Conservation (phyloP, 2,888 invertebrate genomes). For the Crocallis elinguaria region DNA sequence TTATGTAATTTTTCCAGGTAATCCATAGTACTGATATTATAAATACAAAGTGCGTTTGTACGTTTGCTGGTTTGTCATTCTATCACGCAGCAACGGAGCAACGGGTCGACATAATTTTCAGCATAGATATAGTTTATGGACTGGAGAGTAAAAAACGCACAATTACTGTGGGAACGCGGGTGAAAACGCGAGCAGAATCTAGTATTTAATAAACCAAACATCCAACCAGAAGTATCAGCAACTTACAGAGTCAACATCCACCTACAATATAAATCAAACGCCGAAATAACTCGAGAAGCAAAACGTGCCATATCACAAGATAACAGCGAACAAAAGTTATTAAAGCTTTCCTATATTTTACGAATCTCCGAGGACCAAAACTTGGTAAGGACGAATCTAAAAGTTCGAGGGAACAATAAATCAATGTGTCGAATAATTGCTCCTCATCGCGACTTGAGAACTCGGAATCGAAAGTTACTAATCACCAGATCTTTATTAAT, state of each 20-base stretch:
- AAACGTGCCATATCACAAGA: constrained; percentile 66
- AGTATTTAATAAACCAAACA: too few relatives aligned
- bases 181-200: too few relatives aligned
- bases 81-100: too few relatives aligned
- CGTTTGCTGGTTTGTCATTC: too few relatives aligned
- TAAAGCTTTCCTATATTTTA: constrained; percentile 35
- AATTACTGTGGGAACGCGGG: too few relatives aligned
- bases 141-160: too few relatives aligned
- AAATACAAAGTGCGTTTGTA: too few relatives aligned
- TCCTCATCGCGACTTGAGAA: constrained; percentile 56
- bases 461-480: constrained; percentile 77
- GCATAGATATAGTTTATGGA: too few relatives aligned
- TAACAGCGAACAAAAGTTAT: constrained; percentile 63
- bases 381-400: constrained; percentile 45
- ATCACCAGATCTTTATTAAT: constrained; percentile 77
- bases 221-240: background rate
- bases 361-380: constrained; percentile 52
- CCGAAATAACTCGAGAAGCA: constrained; percentile 27
- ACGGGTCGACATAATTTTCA: too few relatives aligned
- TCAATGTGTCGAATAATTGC: constrained; percentile 83
- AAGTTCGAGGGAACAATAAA: constrained; percentile 69
- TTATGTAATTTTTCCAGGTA: too few relatives aligned
- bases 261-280: constrained; percentile 25
- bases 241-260: constrained; percentile 13
- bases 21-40: too few relatives aligned